Evolutionary conservation across 1,140 invertebrate species (phyloP), one percentile per base, ranked within the genome.

Genomic region (Bombus confusus): DNA sequence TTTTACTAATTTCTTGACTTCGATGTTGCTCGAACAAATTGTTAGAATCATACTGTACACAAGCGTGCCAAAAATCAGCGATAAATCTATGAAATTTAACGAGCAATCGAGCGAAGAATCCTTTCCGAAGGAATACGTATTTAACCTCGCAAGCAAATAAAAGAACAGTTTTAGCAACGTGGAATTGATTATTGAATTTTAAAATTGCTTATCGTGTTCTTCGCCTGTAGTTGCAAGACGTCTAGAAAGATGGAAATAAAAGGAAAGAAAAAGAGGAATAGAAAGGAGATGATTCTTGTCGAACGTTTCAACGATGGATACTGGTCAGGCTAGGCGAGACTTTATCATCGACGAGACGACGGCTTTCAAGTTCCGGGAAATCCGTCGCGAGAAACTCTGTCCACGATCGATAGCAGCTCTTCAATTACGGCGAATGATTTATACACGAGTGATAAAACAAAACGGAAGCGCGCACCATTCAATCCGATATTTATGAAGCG

Each of bases 401-500:
- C 72, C 22, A 71, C 68, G 18, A 34, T 25, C 22, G 37, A 37
- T 31, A 6, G 8, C 13, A 28, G 25, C 18, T 6, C 43, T 57
- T 83, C 73, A 83, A 78, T 83, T 78, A 68, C 82, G 37, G 28
- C 37, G 9, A 57, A 69, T 31, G 82, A 83, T 78, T 69, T 57
- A 57, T 15, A 39, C 43, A 4, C 25, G 74, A 59, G 28, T 41
- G 64, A 83, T 69, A 71, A 78, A 69, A 66, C 41, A 57, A 83
- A 83, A 68, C 28, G 25, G 43, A 66, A 25, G 18, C 31, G 31
- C 59, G 31, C 43, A 28, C 1, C 75, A 41, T 73, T 41, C 73
- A 12, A 83, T 83, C 81, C 73, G 73, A 47, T 77, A 83, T 83
- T 83, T 83, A 83, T 77, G 81, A 83, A 83, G 81, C 73, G 43